Evolutionary conservation across 1,140 invertebrate species (phyloP).

Genomic region (Caenorhabditis briggsae): DNA sequence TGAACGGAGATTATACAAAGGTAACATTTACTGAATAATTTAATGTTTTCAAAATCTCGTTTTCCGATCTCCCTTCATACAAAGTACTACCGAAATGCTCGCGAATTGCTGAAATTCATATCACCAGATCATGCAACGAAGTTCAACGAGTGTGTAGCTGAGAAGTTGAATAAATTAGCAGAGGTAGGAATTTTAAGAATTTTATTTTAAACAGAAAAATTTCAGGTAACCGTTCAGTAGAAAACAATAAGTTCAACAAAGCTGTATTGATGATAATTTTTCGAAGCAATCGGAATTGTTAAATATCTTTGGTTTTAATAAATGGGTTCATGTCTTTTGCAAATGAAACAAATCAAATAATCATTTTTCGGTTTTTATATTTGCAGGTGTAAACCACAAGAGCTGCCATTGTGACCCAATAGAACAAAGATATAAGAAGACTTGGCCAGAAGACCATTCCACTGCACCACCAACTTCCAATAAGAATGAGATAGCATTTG

Average conservation of each 20-base stretch:
- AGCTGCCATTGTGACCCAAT: neutral
- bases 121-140: constrained; percentile 69
- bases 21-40: constrained; percentile 45
- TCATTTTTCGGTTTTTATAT: neutral
- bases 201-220: neutral
- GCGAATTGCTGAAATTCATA: constrained; percentile 70
- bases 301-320: neutral
- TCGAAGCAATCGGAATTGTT: neutral
- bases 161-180: constrained; percentile 60
- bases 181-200: neutral
- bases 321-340: neutral
- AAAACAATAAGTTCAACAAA: neutral
- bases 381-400: neutral
- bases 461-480: neutral
- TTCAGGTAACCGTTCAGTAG: constrained; percentile 32
- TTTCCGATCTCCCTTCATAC: constrained; percentile 74
- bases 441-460: neutral
- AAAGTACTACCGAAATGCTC: constrained; percentile 73
- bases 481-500: neutral
- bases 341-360: too few species aligned
- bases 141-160: constrained; percentile 72
- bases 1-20: constrained; percentile 76
- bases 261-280: neutral
- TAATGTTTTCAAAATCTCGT: neutral
- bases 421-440: neutral